Base-by-base conservation (phyloP, 2,113 vertebrate genomes). In the Hippocampus guttulatus region DNA sequence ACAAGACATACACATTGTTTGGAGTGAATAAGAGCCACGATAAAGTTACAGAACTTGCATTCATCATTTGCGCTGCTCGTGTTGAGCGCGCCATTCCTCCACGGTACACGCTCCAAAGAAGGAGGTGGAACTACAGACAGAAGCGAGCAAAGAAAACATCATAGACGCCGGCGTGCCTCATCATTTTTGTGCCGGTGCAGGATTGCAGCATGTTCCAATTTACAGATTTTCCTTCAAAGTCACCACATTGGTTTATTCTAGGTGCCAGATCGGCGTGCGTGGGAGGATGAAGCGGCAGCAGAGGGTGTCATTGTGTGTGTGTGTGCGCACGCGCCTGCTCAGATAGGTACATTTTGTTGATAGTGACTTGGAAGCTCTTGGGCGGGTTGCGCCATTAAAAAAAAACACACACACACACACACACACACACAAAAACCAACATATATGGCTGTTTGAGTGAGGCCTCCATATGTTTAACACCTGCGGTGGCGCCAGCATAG, bases 141-240 rank as follows among this genome's bases (percentile, higher is more conserved):
- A 45, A 57, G 23, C 1, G 27, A 55, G 58, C 23, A 38, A 70
- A 60, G 68, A 45, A 58, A 71, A 65, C 3, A 69, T 67, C 45
- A 23, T 27, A 66, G 43, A 69, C 78, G 23, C 41, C 18, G 20
- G 49, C 38, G 64, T 69, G 65, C 70, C 64, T 81, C 65, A 60
- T 74, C 25, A 52, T 68, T 69, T 67, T 66, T 70, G 20, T 60
- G 67, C 45, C 64, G 60, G 70, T 73, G 60, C 70, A 70, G n/a
- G 43, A 58, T 67, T 12, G 18, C 65, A 76, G 61, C 70, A 66
- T 66, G 61, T 85, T 77, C 64, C 64, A 79, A 70, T 74, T 79
- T 73, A 67, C 68, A 65, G 55, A n/a, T 74, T 75, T 70, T 58
- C 52, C 65, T 79, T 79, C 71, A 76, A 72, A 74, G 71, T 45